Evolutionary conservation across 2,888 invertebrate species (phyloP).

Genomic region (Pyrrhia umbra): DNA sequence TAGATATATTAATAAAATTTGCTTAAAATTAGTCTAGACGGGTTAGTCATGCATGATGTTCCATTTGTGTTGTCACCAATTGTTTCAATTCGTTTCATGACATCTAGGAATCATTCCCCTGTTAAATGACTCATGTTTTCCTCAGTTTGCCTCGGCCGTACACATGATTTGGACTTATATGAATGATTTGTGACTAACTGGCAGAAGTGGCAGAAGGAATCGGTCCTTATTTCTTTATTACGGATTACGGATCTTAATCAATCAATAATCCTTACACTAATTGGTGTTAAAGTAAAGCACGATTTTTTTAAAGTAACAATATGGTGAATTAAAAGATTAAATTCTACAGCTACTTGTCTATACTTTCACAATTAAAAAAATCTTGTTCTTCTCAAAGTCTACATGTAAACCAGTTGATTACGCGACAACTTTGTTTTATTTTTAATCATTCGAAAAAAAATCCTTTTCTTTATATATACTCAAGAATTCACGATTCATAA

Average conservation of each 20-base stretch:
- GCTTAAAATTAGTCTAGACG: conserved; percentile 52
- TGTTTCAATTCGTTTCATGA: conserved; percentile 49
- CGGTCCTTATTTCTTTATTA: background rate
- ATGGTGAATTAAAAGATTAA: no score
- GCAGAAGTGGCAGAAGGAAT: background rate
- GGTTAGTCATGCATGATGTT: conserved; percentile 56
- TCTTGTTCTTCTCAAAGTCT: background rate
- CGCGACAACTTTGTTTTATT: background rate
- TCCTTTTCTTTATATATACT: background rate
- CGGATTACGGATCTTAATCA: background rate
- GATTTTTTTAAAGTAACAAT: no score
- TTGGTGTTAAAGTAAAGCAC: no score
- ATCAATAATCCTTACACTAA: background rate
- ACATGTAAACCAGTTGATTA: background rate
- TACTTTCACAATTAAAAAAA: no score
- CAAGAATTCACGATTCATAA: background rate
- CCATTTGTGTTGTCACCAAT: conserved; percentile 51
- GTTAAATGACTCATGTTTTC: conserved; percentile 46
- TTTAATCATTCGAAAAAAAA: background rate
- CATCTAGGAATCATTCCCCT: conserved; percentile 46
- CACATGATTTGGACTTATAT: conserved; percentile 20
- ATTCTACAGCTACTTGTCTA: no score
- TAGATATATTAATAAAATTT: conserved; percentile 23
- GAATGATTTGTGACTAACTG: conserved; percentile 1
- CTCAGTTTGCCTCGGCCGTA: conserved; percentile 11